Evolutionary conservation across 2,888 invertebrate species (phyloP), one percentile per base, ranked within the genome.

Genomic region (Yponomeuta cagnagella): DNA sequence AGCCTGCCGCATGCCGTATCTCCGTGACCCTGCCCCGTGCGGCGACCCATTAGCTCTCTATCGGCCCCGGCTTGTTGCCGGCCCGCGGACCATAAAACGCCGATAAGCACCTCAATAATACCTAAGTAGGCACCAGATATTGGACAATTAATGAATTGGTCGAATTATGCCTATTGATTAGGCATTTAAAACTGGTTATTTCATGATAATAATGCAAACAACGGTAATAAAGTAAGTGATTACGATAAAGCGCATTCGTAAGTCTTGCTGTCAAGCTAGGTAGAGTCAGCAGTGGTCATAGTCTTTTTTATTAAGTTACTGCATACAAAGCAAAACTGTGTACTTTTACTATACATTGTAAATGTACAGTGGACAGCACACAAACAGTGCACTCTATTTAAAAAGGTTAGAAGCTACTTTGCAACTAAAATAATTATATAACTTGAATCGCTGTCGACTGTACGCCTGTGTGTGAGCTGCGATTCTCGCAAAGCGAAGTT

Each of bases 141-240:
- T 78, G 77, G 71, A 78, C 79, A 80, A 82, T 83, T 58, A 58
- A 80, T 79, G 81, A 83, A 82, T 84, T 80, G 82, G 83, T 81
- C 79, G 76, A 82, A 82, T 76, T 78, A 78, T 75, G 81, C 79
- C 78, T 76, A 77, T 81, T 71, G 72, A 72, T 72, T 72, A 70
- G 86, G 87, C 88, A 88, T 75, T 73, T 70, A 66, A 74, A 43
- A 79, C 79, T 77, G 80, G 80, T 79, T 77, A 74, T 74, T 75
- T 65, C 2, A 23, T 33, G 65, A 33, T 65, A 30, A 81, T 79
- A 79, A 79, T 78, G 81, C 82, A 80, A 83, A 85, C 84, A 79
- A 81, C 86, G 82, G 82, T 84, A 87, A 87, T 87, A 84, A 82
- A 76, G 78, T 78, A 81, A 86, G 88, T 88, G 87, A 58, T 58